phyloP scores from a whole-genome alignment of 2,797 vertebrate genomes.

The Lacerta viridis region DNA sequence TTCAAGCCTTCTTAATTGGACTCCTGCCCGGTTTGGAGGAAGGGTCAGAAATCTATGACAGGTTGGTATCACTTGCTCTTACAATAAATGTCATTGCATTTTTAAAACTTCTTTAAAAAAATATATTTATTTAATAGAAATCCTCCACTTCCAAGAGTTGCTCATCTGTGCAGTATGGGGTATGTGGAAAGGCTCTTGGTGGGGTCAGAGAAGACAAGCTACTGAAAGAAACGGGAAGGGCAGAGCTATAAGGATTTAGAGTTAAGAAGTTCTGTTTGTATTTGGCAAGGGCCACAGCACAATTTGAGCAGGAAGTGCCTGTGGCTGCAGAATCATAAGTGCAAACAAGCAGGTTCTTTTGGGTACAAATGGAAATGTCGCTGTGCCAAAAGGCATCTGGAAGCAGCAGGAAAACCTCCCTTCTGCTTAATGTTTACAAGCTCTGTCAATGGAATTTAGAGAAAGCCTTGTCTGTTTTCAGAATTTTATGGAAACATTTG shows the following conservation, averaged over 20 bases:
- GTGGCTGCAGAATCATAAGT: neutral
- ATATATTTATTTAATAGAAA: neutral
- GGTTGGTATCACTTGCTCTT: slow-evolving; percentile 78
- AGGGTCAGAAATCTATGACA: slow-evolving; percentile 95
- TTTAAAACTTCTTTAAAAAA: neutral
- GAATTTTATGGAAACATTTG: neutral
- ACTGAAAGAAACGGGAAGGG: neutral
- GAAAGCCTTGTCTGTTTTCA: neutral
- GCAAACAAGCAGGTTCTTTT: neutral
- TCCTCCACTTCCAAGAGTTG: neutral
- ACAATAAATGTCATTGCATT: neutral
- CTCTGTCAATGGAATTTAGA: neutral
- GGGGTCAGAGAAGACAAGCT: neutral
- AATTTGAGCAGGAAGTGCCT: neutral
- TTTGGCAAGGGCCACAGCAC: neutral
- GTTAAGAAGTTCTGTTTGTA: neutral
- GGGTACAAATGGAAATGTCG: neutral
- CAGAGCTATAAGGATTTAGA: neutral
- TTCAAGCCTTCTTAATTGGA: slow-evolving; percentile 95
- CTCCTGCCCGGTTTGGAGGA: slow-evolving; percentile 96
- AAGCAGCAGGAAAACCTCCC: no score
- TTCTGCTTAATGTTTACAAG: neutral
- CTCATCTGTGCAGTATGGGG: neutral
- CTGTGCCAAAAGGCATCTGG: neutral
- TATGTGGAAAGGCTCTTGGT: neutral